Percentiles rank a stretch among this genome's conserved stretches.
These are phyloP conservation scores for Drosophila crucigera DNA, from an alignment of 2,888 invertebrate genomes.

Conservation along the genomic window DNA sequence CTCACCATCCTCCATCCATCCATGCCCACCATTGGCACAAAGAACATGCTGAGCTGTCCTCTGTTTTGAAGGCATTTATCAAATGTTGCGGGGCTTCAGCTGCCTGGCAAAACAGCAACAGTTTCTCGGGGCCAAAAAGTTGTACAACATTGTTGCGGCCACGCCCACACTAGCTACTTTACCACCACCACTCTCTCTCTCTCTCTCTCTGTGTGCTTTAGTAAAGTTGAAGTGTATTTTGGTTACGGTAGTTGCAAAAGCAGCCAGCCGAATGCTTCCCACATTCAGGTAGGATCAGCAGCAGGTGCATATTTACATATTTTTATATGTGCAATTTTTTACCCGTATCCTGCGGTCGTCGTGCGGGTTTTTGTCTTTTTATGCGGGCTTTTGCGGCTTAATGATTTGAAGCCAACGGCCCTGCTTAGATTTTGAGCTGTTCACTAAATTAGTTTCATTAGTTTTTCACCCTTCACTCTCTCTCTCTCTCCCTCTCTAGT, in stretches of 20 bases:
- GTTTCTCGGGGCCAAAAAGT: constrained; percentile 66
- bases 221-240: constrained; percentile 72
- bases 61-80: constrained; percentile 72
- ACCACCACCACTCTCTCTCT: background rate
- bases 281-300: constrained; percentile 43
- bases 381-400: constrained; percentile 60
- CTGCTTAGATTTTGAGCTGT: constrained; percentile 65
- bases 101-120: constrained; percentile 72
- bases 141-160: constrained; percentile 65
- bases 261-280: constrained; percentile 15
- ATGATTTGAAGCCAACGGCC: constrained; percentile 68
- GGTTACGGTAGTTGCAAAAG: constrained; percentile 27
- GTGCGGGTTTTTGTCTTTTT: constrained; percentile 24
- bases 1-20: background rate
- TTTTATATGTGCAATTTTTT: constrained; percentile 54
- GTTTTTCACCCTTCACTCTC: constrained; percentile 40
- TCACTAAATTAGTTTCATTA: constrained; percentile 79
- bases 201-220: constrained; percentile 21
- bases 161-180: constrained; percentile 35
- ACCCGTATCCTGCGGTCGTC: constrained; percentile 44
- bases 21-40: background rate
- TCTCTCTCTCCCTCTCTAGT: too few species aligned
- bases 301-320: constrained; percentile 79
- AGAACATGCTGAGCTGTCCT: constrained; percentile 27
- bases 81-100: constrained; percentile 74